These are phyloP conservation scores for Pangasius macronema DNA, from an alignment of 2,797 vertebrate species.

Conservation along the genomic window DNA sequence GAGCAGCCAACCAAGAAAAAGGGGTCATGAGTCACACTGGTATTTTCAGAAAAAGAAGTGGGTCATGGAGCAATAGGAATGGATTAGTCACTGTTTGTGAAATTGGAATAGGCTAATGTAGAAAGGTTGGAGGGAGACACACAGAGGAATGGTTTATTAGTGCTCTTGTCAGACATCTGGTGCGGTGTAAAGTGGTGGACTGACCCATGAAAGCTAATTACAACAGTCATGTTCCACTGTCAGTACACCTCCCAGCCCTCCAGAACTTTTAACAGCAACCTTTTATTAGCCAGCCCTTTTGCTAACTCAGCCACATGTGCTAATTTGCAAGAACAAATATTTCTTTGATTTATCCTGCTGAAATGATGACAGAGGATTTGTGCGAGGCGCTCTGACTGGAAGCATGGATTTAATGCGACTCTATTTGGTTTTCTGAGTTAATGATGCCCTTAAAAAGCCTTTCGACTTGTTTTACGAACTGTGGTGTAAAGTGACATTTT, in stretches of 20 bases:
- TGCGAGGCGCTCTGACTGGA: not conserved
- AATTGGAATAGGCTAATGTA: not conserved
- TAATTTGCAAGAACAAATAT: conserved; percentile 24
- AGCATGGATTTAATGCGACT: conserved; percentile 29
- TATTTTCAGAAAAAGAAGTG: not conserved
- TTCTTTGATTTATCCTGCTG: not conserved
- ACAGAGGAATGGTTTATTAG: conserved; percentile 14
- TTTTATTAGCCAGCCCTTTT: not conserved
- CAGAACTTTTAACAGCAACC: not conserved
- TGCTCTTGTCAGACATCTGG: conserved; percentile 2
- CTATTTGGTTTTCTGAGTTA: conserved; percentile 31
- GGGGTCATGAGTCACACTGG: conserved; percentile 6
- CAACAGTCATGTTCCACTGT: not conserved
- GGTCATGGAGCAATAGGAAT: not conserved
- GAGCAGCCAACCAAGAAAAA: not conserved
- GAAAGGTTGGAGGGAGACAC: not conserved
- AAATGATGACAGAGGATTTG: conserved; percentile 16
- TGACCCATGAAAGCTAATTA: conserved; percentile 42
- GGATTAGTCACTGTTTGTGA: not conserved
- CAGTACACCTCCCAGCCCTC: not conserved
- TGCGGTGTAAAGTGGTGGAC: not conserved
- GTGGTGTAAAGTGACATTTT: conserved; percentile 38
- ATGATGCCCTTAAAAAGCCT: conserved; percentile 36
- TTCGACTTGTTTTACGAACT: conserved; percentile 38
- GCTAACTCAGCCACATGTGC: not conserved